These are phyloP conservation scores for Amiota mariae DNA, from an alignment of 2,888 invertebrate species.

Conservation along the genomic window DNA sequence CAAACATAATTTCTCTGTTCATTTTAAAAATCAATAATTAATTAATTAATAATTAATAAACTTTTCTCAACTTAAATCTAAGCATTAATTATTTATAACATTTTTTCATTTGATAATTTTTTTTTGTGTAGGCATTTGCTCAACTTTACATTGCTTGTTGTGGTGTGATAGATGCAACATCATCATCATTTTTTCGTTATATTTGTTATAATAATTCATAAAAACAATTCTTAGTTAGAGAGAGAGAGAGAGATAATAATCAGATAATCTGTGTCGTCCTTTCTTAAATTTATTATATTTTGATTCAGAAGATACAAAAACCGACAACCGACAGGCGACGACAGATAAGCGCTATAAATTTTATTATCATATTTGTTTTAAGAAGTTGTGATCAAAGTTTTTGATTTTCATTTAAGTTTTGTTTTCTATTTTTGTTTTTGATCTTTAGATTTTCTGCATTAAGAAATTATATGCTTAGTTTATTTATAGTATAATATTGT, in stretches of 20 bases:
- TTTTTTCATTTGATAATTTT: neutral
- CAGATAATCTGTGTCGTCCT: constrained; percentile 28
- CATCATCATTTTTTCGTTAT: neutral
- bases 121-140: neutral
- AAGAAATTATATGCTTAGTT: constrained; percentile 51
- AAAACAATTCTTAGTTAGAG: constrained; percentile 25
- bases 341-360: no score
- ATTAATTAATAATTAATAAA: constrained; percentile 8
- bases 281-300: constrained; percentile 6
- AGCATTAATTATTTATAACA: constrained; percentile 43
- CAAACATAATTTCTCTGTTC: neutral
- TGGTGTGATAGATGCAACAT: constrained; percentile 10
- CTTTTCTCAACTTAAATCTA: constrained; percentile 49
- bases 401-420: neutral
- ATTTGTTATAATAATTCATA: no score
- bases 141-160: constrained; percentile 46
- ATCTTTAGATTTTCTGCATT: constrained; percentile 36
- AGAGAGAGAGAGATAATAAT: constrained; percentile 38
- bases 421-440: constrained; percentile 32
- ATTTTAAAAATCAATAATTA: constrained; percentile 2
- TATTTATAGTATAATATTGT: constrained; percentile 45
- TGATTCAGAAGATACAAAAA: constrained; percentile 16
- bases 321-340: no score
- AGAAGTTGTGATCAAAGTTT: no score
- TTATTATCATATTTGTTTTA: no score